Evolutionary conservation across 2,113 vertebrate species (phyloP), one percentile per base, ranked within the genome.

Genomic region (Pogonocichla stellata): DNA sequence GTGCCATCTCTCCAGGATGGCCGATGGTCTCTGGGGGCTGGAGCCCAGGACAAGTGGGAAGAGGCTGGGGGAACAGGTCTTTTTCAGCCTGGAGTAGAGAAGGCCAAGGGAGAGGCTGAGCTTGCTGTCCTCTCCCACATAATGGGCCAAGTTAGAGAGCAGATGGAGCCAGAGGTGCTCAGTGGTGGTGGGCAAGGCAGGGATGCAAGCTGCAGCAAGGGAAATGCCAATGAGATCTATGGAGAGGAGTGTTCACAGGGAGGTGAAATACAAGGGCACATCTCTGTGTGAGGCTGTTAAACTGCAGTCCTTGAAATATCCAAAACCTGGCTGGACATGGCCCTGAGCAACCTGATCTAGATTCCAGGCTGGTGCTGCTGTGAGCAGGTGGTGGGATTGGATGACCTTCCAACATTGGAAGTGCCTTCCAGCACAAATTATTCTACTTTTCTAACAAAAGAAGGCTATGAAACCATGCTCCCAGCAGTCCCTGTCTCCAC

Each of bases 301-400:
- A 64, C 14, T 71, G 36, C 34, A 12, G 1, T 85, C 61, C 34
- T 71, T 74, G 56, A 28, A 74, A 45, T 9, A 60, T 74, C 23
- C 57, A 73, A 92, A 93, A 70, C 20, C 16, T 73, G n/a, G 4
- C 79, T 80, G 67, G 28, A 58, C 14, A 54, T 20, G 34, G 82
- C 42, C 54, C 45, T 83, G 45, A 80, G 85, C 57, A 88, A 43
- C 14, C 14, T 75, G 62, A 86, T 23, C 62, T 66, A 88, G 19
- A 77, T 86, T 92, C 54, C 67, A 80, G 42, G 19, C 48, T 82
- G n/a, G 12, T 53, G 62, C 54, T 90, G 43, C 71, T 80, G 23
- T 65, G 86, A 95, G 67, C 94, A 80, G 67, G 86, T 90, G 79
- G 51, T 88, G 28, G 51, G 62, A 73, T 86, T 94, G 88, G 82